phyloP scores from a whole-genome alignment of 1,140 invertebrate species.

The Zaprionus lachaisei region DNA sequence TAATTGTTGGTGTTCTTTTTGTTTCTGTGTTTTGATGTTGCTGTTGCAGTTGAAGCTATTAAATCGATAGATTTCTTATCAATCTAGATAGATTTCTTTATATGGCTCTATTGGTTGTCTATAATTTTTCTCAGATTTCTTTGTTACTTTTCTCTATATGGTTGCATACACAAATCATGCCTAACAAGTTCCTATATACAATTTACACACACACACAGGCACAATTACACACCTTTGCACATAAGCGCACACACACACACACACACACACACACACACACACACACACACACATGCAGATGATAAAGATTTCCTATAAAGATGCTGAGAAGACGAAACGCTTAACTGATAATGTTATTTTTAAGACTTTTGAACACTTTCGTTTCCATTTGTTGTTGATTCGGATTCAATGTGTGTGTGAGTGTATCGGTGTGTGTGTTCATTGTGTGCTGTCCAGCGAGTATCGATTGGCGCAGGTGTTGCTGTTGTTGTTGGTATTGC shows the following conservation, averaged over 20 bases:
- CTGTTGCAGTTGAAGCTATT: slow-evolving; percentile 18
- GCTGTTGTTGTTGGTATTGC: not conserved
- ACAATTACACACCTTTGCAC: not conserved
- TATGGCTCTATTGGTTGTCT: slow-evolving; percentile 33
- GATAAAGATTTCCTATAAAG: not conserved
- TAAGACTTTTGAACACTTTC: slow-evolving; percentile 76
- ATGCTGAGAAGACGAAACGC: slow-evolving; percentile 16
- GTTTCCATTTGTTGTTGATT: slow-evolving; percentile 46
- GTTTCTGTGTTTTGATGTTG: not conserved
- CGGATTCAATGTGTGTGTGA: slow-evolving; percentile 20
- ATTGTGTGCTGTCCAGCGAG: slow-evolving; percentile 1
- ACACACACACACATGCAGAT: not conserved
- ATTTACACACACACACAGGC: slow-evolving; percentile 11
- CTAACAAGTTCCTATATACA: slow-evolving; percentile 34
- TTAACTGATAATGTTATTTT: slow-evolving; percentile 44
- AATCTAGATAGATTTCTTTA: slow-evolving; percentile 6
- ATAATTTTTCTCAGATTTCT: not conserved
- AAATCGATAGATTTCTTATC: slow-evolving; percentile 13
- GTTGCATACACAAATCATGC: slow-evolving; percentile 18
- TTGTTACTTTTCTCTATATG: not conserved
- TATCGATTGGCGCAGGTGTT: slow-evolving; percentile 3
- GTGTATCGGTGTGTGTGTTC: slow-evolving; percentile 8
- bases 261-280: too few relatives aligned
- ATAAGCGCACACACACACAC: not conserved
- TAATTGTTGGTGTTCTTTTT: slow-evolving; percentile 10